These are phyloP conservation scores for Cydia strobilella DNA, from an alignment of 1,140 invertebrate genomes.

Conservation along the genomic window DNA sequence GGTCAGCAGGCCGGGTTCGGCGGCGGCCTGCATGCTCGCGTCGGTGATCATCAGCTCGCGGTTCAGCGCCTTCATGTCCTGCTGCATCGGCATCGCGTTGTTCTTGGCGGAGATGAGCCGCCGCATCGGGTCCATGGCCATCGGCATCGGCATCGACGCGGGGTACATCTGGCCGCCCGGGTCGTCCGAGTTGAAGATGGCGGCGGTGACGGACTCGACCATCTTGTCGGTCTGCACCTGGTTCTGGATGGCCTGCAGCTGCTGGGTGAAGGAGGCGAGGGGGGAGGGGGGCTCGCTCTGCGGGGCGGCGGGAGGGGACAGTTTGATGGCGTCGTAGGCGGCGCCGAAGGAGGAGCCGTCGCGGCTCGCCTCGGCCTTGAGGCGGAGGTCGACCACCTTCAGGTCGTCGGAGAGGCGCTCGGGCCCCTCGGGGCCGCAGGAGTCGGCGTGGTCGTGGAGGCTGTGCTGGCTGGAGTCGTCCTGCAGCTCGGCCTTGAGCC, in stretches of 20 bases:
- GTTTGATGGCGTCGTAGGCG: slow-evolving; percentile 67
- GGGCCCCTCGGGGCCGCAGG: slow-evolving; percentile 57
- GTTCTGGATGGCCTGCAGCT: slow-evolving; percentile 74
- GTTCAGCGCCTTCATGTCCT: slow-evolving; percentile 63
- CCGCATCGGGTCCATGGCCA: slow-evolving; percentile 59
- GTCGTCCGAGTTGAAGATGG: slow-evolving; percentile 74
- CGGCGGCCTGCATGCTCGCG: slow-evolving; percentile 40
- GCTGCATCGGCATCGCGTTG: slow-evolving; percentile 50
- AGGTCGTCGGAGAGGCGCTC: slow-evolving; percentile 56
- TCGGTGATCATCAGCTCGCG: slow-evolving; percentile 62
- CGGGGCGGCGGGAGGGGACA: slow-evolving; percentile 59
- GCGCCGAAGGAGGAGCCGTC: slow-evolving; percentile 76
- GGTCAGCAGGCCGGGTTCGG: slow-evolving; percentile 56
- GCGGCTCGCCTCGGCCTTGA: slow-evolving; percentile 79
- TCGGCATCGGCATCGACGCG: slow-evolving; percentile 54
- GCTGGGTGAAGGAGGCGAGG: slow-evolving; percentile 67
- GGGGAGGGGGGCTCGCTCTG: slow-evolving; percentile 59
- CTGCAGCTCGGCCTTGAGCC: slow-evolving; percentile 85
- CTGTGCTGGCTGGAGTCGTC: slow-evolving; percentile 85
- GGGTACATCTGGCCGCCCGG: slow-evolving; percentile 61
- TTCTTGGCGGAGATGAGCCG: slow-evolving; percentile 60
- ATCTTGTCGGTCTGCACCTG: slow-evolving; percentile 78
- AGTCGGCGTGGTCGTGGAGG: slow-evolving; percentile 55
- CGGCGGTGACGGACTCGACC: slow-evolving; percentile 77
- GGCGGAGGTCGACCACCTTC: slow-evolving; percentile 78